Evolutionary conservation across 2,113 vertebrate species (phyloP), one percentile per base, ranked within the genome.

Genomic region (Boulengeromyrus knoepffleri): DNA sequence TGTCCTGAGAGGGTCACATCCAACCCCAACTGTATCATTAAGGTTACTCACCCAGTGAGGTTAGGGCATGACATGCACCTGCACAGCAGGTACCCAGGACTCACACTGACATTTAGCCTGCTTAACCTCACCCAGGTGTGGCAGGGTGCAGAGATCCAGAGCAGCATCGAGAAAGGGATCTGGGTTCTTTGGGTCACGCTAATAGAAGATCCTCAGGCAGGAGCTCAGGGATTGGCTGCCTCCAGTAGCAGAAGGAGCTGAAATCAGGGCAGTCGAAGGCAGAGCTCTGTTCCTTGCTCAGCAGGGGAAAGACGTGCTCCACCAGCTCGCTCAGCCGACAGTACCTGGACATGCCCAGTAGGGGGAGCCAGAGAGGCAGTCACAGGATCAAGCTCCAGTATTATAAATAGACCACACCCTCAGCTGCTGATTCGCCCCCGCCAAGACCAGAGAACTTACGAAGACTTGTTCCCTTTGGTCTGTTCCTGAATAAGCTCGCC

Each of bases 211-310:
- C 98, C 0, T 98, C 97, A 52, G 97, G 96, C 92, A 96, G 94
- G 93, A 99, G 95, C 52, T 95, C 95, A n/a, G 97, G 96, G 90
- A 99, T 96, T 0, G 97, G 97, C 49, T 97, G 97, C 93, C 98
- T 96, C 99, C 99, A 99, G 90, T 97, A 99, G 93, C 97, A 99
- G 95, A 99, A 99, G 19, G 98, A 97, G 93, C 99, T 99, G 95
- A 95, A 99, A 93, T 99, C 99, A 0, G 99, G 99, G 95, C 96
- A 97, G 0, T 92, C 92, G 90, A 99, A 99, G 74, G 98, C 98
- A 9, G 97, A 98, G 91, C 93, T 99, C 94, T 99, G 98, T 92
- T 99, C 98, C 95, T 99, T 99, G 92, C 93, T 97, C 92, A 99
- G 94, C 93, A 99, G 56, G 0, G 99, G 98, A 93, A 99, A 99